Evolutionary conservation across 2,113 vertebrate genomes (phyloP).

Genomic region (Salvelinus sp.): DNA sequence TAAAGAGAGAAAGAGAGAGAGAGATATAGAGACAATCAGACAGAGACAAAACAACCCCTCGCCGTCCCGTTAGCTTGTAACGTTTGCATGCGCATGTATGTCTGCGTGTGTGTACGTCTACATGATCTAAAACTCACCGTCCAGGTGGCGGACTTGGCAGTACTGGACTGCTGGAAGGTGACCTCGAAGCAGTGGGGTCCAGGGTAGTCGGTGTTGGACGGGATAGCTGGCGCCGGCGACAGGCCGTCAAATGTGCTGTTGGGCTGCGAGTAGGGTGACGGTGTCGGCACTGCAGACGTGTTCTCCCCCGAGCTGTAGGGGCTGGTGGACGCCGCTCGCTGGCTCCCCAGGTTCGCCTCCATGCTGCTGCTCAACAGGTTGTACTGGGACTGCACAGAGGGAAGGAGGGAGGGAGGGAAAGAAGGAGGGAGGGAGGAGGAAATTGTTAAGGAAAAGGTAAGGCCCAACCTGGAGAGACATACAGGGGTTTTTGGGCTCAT

Average conservation of each 20-base stretch:
- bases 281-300: conserved; percentile 85
- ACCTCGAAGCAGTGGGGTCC: conserved; percentile 95
- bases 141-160: conserved; percentile 98
- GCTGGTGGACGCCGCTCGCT: conserved; percentile 85
- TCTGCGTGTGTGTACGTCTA: background rate
- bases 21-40: conserved; percentile 7
- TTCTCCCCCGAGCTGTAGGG: conserved; percentile 95
- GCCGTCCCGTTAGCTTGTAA: background rate
- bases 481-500: conserved; percentile 25
- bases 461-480: conserved; percentile 58
- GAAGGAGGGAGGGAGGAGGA: conserved; percentile 62
- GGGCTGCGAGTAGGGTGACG: conserved; percentile 96
- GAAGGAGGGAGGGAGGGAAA: conserved; percentile 60
- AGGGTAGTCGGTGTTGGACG: conserved; percentile 97
- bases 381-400: conserved; percentile 92
- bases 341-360: conserved; percentile 92
- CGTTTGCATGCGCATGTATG: background rate
- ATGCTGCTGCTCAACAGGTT: conserved; percentile 97
- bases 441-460: conserved; percentile 70
- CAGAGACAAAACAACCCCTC: conserved; percentile 17
- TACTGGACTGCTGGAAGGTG: conserved; percentile 99
- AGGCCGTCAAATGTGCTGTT: conserved; percentile 98
- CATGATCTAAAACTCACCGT: conserved; percentile 86
- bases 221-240: conserved; percentile 95
- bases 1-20: background rate